These are phyloP conservation scores for Progne subis DNA, from an alignment of 2,113 vertebrate species.

Conservation along the genomic window DNA sequence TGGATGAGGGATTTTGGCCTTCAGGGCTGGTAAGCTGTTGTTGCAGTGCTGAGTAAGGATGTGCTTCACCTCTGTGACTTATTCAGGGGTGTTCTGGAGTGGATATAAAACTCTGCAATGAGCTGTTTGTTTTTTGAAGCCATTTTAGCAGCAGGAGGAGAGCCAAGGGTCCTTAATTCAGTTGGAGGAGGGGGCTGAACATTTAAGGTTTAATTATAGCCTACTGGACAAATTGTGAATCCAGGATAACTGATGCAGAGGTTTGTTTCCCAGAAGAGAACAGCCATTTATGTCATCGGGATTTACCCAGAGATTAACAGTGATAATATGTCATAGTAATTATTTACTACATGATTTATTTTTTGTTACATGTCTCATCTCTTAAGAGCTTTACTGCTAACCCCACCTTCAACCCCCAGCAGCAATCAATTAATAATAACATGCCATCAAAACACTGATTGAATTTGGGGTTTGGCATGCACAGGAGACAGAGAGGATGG, in stretches of 20 bases:
- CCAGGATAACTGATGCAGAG: background rate
- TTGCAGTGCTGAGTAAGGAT: background rate
- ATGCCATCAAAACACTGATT: accelerated
- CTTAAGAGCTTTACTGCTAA: slow-evolving; percentile 20
- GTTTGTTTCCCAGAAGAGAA: slow-evolving; percentile 12
- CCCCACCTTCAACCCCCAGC: background rate
- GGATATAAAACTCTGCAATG: background rate
- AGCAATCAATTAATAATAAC: slow-evolving; percentile 11
- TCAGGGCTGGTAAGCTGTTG: background rate
- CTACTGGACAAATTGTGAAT: background rate
- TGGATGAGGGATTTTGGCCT: background rate
- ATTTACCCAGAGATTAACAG: slow-evolving; percentile 52
- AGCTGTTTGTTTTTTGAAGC: background rate
- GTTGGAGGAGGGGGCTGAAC: background rate
- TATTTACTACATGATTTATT: slow-evolving; percentile 47
- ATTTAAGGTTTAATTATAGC: slow-evolving; percentile 22
- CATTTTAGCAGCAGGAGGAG: background rate
- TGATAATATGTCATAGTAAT: slow-evolving; percentile 46
- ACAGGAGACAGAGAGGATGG: background rate
- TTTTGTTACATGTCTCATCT: slow-evolving; percentile 2
- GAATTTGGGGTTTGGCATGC: background rate
- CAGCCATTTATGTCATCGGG: background rate
- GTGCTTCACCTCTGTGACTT: background rate
- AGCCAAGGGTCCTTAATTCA: background rate
- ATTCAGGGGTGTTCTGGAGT: background rate